Base-by-base conservation (phyloP, 2,113 vertebrate genomes). In the Pipra filicauda region DNA sequence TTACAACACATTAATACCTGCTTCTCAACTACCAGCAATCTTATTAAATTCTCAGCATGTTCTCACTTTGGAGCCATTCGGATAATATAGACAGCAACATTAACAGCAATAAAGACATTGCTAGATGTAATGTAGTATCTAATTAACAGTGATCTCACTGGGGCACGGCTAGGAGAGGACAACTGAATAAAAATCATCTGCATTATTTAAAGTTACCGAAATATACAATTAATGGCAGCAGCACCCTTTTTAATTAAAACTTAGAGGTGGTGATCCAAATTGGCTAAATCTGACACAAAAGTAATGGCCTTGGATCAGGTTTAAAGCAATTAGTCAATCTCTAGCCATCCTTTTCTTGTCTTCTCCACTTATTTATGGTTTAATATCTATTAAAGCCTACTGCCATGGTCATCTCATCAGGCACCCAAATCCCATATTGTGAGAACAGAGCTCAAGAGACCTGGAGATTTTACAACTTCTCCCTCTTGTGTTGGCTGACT, bases 111-210 rank as follows among this genome's bases (percentile, higher is more conserved):
- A 91, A 96, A 95, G 93, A 88, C 65, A 84, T 67, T 89, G 80
- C 84, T 96, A 86, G 80, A 89, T 90, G 35, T 69, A 89, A 95
- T 77, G 39, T 73, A 89, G 70, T 89, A 92, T 69, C 94, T 96
- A 96, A 97, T 96, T 97, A 97, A 89, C 85, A 91, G 64, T 55
- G 85, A 97, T 92, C 95, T 97, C 96, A 61, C 58, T 93, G 58
- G 80, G 90, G 64, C 79, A 87, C 22, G 30, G 59, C 92, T 84
- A 93, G 91, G 23, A 95, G 67, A 93, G 55, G 83, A 97, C 85
- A 91, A 89, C 46, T 66, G 74, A 91, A 90, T 64, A 79, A 94
- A 93, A 93, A 74, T 67, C n/a, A 93, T 87, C 84, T 92, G 74
- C 59, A 82, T 90, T 94, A 82, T 92, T 93, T 87, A 69, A 93